phyloP scores from a whole-genome alignment of 2,888 invertebrate species.

The Leucania comma region DNA sequence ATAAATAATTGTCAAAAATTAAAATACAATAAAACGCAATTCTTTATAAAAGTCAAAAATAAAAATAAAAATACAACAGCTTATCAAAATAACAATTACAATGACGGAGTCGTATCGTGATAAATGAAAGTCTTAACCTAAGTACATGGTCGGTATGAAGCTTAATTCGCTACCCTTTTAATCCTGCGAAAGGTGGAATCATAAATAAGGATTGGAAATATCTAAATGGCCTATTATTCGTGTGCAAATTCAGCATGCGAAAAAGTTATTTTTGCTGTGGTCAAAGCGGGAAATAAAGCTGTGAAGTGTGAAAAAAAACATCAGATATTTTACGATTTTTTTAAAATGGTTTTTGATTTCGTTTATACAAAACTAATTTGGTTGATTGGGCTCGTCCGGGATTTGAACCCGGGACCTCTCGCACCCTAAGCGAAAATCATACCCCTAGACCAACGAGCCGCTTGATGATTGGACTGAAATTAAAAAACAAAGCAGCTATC shows the following conservation, averaged over 20 bases:
- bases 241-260: slow-evolving; percentile 34
- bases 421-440: slow-evolving; percentile 91
- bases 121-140: slow-evolving; percentile 22
- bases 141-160: slow-evolving; percentile 37
- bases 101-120: slow-evolving; percentile 32
- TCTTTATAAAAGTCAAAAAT: too few relatives aligned
- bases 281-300: slow-evolving; percentile 29
- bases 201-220: slow-evolving; percentile 66
- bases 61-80: too few relatives aligned
- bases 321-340: not conserved
- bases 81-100: too few relatives aligned
- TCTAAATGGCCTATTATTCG: slow-evolving; percentile 59
- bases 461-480: too few relatives aligned
- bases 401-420: slow-evolving; percentile 91
- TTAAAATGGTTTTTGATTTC: not conserved
- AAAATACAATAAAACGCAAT: too few relatives aligned
- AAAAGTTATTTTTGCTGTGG: slow-evolving; percentile 47
- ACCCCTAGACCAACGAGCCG: slow-evolving; percentile 91
- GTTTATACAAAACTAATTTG: not conserved
- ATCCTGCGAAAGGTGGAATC: slow-evolving; percentile 62
- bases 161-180: slow-evolving; percentile 64
- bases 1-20: too few relatives aligned
- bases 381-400: slow-evolving; percentile 89
- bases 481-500: too few relatives aligned
- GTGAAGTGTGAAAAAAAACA: not conserved